Conservation (phyloP, 2,113 vertebrate genomes). For the Cisticola juncidis region DNA sequence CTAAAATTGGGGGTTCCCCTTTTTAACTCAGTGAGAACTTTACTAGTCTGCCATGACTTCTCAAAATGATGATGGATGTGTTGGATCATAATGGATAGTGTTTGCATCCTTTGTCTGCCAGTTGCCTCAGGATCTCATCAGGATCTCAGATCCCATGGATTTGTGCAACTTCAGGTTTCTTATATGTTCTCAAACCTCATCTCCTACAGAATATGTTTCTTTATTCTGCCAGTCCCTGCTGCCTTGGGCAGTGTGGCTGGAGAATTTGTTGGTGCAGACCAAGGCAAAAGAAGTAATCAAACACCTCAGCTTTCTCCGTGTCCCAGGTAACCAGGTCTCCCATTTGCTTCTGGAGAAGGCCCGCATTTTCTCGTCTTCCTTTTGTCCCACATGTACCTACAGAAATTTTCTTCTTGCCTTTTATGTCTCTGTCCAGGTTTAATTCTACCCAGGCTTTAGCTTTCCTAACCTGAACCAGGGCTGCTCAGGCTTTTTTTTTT, state of each 20-base stretch:
- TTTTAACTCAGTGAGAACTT: background rate
- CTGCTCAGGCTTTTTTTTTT: background rate
- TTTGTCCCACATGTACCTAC: background rate
- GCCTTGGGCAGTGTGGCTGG: background rate
- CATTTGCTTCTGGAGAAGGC: background rate
- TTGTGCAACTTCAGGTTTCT: background rate
- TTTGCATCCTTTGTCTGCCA: background rate
- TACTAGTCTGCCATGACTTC: accelerated
- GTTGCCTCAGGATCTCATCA: background rate
- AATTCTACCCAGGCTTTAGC: background rate
- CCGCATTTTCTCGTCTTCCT: background rate
- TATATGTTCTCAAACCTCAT: background rate
- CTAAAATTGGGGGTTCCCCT: background rate
- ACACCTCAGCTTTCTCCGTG: background rate
- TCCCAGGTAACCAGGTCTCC: background rate
- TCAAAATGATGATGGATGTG: background rate
- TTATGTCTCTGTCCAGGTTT: background rate
- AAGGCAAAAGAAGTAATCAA: background rate
- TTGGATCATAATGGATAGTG: background rate
- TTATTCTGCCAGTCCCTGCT: background rate
- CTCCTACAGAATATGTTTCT: background rate
- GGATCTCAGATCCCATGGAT: background rate
- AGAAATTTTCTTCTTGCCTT: background rate
- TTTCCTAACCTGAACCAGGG: background rate
- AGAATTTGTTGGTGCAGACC: background rate